Conservation (phyloP, 2,113 vertebrate species). For the Paratilapia polleni region DNA sequence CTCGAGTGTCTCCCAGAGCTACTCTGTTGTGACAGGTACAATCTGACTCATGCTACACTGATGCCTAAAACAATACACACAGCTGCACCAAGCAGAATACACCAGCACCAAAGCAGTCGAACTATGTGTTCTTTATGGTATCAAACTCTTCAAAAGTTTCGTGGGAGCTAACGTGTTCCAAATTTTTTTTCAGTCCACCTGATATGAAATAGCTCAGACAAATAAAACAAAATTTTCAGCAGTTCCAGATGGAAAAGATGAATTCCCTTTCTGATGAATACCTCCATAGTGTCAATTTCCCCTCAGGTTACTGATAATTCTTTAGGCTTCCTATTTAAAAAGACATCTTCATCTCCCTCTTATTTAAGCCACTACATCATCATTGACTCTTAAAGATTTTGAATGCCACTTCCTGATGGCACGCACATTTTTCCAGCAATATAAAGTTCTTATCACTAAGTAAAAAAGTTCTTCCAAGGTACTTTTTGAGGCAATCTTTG, state of each 20-base stretch:
- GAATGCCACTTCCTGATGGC: slow-evolving; percentile 1
- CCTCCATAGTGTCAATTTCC: neutral
- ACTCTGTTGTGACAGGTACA: slow-evolving; percentile 93
- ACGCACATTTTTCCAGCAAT: slow-evolving; percentile 15
- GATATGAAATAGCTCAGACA: neutral
- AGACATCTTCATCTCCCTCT: neutral
- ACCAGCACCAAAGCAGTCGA: slow-evolving; percentile 19
- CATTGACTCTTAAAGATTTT: slow-evolving; percentile 10
- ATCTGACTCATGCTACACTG: slow-evolving; percentile 57
- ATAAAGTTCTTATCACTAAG: slow-evolving; percentile 26
- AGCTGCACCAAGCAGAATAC: slow-evolving; percentile 49
- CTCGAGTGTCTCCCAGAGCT: slow-evolving; percentile 98
- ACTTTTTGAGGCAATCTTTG: slow-evolving; percentile 23
- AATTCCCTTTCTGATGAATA: neutral
- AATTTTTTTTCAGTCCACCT: neutral
- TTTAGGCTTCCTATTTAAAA: neutral
- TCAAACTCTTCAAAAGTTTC: neutral
- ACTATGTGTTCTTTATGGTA: neutral
- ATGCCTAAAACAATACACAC: slow-evolving; percentile 41
- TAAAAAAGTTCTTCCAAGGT: slow-evolving; percentile 25
- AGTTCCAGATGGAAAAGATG: neutral
- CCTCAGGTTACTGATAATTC: neutral
- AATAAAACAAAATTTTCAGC: neutral
- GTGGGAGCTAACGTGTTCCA: neutral
- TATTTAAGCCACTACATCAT: neutral